Conservation (phyloP, 2,797 vertebrate genomes). For the Syndactyla subalaris region DNA sequence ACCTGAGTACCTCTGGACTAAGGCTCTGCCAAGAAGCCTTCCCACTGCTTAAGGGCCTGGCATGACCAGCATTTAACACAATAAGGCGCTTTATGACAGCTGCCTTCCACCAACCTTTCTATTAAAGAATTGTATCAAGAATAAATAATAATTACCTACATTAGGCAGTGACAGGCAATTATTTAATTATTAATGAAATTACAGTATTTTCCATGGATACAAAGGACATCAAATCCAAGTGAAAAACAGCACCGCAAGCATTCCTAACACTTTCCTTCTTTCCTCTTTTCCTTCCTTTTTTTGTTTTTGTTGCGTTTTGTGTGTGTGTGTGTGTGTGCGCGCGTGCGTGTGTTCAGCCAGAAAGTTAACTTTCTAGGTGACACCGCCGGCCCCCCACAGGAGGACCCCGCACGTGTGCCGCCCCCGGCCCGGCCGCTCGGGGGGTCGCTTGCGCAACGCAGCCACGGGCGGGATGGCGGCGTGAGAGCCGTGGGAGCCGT, state of each 20-base stretch:
- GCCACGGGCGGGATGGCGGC: too few relatives aligned
- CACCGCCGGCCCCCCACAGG: background rate
- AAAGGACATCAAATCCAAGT: background rate
- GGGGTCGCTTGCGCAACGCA: background rate
- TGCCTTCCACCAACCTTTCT: background rate
- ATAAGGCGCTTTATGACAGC: background rate
- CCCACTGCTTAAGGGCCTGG: background rate
- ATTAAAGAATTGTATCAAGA: background rate
- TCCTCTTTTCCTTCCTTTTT: background rate
- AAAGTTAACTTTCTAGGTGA: background rate
- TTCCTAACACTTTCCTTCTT: background rate
- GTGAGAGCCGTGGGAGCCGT: background rate
- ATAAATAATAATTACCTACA: constrained; percentile 2
- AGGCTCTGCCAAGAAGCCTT: background rate
- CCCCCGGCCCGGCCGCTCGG: background rate
- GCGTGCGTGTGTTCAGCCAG: background rate
- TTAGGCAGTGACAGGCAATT: background rate
- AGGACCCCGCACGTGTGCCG: background rate
- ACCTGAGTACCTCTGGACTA: background rate
- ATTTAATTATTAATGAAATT: background rate
- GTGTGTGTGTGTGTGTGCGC: background rate
- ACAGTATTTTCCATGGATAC: background rate
- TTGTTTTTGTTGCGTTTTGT: too few relatives aligned
- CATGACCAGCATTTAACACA: background rate
- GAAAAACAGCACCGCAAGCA: background rate